Evolutionary conservation across 2,113 vertebrate species (phyloP).

Genomic region (Oryzias javanicus): DNA sequence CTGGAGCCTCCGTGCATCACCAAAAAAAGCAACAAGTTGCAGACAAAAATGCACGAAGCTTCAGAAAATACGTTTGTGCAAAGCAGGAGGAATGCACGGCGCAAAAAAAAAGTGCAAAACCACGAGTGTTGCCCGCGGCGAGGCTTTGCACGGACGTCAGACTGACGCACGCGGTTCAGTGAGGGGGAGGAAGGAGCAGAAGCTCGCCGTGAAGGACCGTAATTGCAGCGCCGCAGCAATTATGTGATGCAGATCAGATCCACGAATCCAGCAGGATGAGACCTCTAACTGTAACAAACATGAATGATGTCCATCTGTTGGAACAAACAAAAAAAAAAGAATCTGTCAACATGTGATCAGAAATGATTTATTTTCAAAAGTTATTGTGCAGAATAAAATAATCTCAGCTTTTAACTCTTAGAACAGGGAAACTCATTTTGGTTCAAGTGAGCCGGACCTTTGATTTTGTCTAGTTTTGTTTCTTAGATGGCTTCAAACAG

Average conservation of each 20-base stretch:
- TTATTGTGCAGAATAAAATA: too few relatives aligned
- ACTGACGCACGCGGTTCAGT: constrained; percentile 69
- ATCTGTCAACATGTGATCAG: too few relatives aligned
- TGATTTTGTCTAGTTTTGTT: too few relatives aligned
- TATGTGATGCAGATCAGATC: constrained; percentile 53
- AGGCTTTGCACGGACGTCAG: constrained; percentile 64
- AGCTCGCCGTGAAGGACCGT: constrained; percentile 69
- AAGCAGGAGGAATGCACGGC: constrained; percentile 32
- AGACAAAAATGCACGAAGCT: too few relatives aligned
- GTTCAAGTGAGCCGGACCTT: too few relatives aligned
- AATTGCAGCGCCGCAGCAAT: constrained; percentile 66
- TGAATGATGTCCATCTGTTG: constrained; percentile 8
- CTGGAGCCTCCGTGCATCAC: too few relatives aligned
- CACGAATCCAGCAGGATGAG: constrained; percentile 41
- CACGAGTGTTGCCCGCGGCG: constrained; percentile 57
- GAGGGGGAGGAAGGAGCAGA: constrained; percentile 74
- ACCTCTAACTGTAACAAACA: background rate
- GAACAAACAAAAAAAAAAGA: too few relatives aligned
- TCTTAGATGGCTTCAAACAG: too few relatives aligned
- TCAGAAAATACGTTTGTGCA: constrained; percentile 12
- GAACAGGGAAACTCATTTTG: too few relatives aligned
- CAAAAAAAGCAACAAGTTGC: too few relatives aligned
- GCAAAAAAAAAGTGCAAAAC: constrained; percentile 44
- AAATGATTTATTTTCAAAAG: too few relatives aligned
- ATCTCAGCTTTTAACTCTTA: too few relatives aligned